Evolutionary conservation across 2,113 vertebrate genomes (phyloP).

Genomic region (Cephalopterus ornatus): DNA sequence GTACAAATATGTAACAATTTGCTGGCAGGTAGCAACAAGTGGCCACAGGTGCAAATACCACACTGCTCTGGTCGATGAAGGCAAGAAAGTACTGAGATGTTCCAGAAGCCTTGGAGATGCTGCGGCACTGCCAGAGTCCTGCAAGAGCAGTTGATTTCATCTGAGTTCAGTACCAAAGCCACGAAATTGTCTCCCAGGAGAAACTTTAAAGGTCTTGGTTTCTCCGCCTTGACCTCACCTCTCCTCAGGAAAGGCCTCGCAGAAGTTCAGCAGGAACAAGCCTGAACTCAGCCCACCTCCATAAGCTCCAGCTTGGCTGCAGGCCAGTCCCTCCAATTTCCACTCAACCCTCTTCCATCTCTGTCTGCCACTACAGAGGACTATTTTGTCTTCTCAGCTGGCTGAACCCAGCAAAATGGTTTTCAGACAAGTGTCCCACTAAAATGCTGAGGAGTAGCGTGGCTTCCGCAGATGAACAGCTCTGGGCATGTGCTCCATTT

Average conservation of each 20-base stretch:
- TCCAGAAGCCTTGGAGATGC: rapidly evolving
- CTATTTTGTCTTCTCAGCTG: neutral
- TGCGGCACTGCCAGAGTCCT: neutral
- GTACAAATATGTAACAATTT: neutral
- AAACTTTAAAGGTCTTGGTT: neutral
- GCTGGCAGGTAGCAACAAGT: neutral
- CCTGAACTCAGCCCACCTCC: neutral
- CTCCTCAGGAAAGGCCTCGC: neutral
- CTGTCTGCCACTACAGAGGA: neutral
- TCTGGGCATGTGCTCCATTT: neutral
- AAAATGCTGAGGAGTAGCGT: neutral
- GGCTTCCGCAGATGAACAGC: neutral
- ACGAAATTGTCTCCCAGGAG: rapidly evolving
- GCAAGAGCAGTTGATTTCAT: neutral
- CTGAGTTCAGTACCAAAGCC: neutral
- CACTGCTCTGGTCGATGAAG: neutral
- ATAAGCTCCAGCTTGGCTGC: neutral
- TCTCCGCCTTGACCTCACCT: neutral
- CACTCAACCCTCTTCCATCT: neutral
- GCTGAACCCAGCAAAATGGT: neutral
- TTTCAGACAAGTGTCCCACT: neutral
- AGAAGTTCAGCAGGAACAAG: neutral
- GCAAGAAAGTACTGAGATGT: neutral
- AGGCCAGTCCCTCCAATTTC: neutral
- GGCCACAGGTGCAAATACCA: rapidly evolving